Percentiles rank a stretch among this genome's conserved stretches.
Evolutionary conservation across 2,888 invertebrate species (phyloP).

Genomic region (Lydus trimaculatus): DNA sequence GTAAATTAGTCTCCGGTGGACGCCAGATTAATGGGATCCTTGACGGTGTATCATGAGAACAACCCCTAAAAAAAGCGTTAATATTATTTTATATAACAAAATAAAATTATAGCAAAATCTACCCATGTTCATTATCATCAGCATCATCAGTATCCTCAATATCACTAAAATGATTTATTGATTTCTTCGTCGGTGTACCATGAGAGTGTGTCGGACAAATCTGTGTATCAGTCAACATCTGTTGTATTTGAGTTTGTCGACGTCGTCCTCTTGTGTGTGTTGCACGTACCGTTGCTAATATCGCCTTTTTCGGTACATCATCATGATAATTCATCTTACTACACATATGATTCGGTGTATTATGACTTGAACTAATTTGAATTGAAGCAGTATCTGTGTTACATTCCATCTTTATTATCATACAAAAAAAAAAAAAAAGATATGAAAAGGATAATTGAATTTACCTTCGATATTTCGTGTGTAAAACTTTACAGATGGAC

Average conservation of each 20-base stretch:
- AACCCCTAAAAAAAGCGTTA: conserved; percentile 49
- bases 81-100: conserved; percentile 51
- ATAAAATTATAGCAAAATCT: conserved; percentile 24
- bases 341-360: conserved; percentile 50
- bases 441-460: conserved; percentile 1
- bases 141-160: conserved; percentile 68
- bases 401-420: neutral
- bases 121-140: conserved; percentile 66
- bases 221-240: conserved; percentile 63
- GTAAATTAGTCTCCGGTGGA: conserved; percentile 53
- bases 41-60: conserved; percentile 78
- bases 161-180: conserved; percentile 58
- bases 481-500: conserved; percentile 62
- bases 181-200: conserved; percentile 57
- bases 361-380: conserved; percentile 46
- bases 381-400: conserved; percentile 50
- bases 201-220: conserved; percentile 57
- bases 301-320: conserved; percentile 55
- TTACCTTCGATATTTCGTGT: conserved; percentile 52
- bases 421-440: neutral
- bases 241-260: conserved; percentile 52
- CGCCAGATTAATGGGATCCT: conserved; percentile 77
- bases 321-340: conserved; percentile 48
- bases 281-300: conserved; percentile 57
- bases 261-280: conserved; percentile 56